Percentiles rank a stretch among this genome's conserved stretches.
phyloP scores from a whole-genome alignment of 2,113 vertebrate species.

The Chlorodrepanis virens region DNA sequence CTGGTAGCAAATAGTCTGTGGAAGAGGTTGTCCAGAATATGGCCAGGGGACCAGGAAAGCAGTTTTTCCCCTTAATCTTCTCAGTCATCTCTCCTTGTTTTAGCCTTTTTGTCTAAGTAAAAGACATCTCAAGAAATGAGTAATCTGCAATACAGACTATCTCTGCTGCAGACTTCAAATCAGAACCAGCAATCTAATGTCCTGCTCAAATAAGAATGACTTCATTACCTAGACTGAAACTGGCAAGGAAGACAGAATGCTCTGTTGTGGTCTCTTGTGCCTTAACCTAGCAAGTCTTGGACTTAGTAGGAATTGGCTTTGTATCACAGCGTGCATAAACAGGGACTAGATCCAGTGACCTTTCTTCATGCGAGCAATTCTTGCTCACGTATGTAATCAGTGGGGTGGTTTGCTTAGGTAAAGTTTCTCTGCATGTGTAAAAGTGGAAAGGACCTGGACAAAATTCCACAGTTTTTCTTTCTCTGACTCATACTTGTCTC shows the following conservation, averaged over 20 bases:
- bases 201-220: constrained; percentile 18
- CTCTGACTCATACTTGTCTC: constrained; percentile 55
- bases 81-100: background rate
- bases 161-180: background rate
- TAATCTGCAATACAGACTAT: background rate
- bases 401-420: constrained; percentile 27
- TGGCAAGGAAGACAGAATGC: constrained; percentile 1
- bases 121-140: background rate
- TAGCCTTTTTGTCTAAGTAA: background rate
- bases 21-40: background rate
- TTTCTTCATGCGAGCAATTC: constrained; percentile 8
- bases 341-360: constrained; percentile 13
- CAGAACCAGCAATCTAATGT: background rate
- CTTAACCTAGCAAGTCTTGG: background rate
- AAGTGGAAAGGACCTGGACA: constrained; percentile 31
- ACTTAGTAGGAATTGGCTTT: constrained; percentile 2
- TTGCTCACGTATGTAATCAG: constrained; percentile 7
- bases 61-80: background rate
- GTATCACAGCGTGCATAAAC: background rate
- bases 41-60: background rate
- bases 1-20: background rate
- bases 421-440: background rate
- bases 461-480: constrained; percentile 38
- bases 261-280: constrained; percentile 16
- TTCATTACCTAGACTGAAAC: constrained; percentile 35